Conservation (phyloP, 64 coral and sea anemone species). For the Stichodactyla mertensii region DNA sequence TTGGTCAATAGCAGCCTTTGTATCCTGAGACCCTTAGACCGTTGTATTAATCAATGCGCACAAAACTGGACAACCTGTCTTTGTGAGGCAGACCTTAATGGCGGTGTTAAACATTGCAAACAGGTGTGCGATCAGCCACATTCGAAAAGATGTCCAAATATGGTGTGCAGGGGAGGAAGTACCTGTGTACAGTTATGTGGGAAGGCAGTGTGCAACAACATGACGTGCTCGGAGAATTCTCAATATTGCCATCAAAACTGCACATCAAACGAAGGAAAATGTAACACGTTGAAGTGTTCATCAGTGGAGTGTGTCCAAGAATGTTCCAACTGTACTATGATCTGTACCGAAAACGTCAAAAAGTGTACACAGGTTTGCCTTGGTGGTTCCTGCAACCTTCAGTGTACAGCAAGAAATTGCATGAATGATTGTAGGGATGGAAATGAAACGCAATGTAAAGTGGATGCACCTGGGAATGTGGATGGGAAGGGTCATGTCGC, state of each 20-base stretch:
- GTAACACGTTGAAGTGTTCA: background rate
- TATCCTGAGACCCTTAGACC: background rate
- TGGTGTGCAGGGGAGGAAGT: background rate
- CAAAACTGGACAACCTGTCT: background rate
- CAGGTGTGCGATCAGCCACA: background rate
- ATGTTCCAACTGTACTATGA: conserved; percentile 16
- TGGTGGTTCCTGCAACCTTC: background rate
- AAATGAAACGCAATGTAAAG: background rate
- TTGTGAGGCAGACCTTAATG: background rate
- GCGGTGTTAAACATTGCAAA: background rate
- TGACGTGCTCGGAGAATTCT: background rate
- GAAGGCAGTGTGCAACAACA: background rate
- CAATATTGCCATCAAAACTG: conserved; percentile 17
- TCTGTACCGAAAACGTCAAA: conserved; percentile 9
- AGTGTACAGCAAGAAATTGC: conserved; percentile 4
- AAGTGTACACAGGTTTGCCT: conserved; percentile 5
- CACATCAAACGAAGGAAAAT: background rate
- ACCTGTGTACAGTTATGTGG: conserved; percentile 6
- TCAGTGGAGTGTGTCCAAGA: background rate
- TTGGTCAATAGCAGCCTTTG: background rate
- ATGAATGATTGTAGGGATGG: background rate
- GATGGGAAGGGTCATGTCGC: background rate
- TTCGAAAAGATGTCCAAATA: background rate
- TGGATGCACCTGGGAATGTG: background rate
- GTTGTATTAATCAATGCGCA: background rate